Evolutionary conservation across 2,888 invertebrate genomes (phyloP).

Genomic region (Lingula anatina): DNA sequence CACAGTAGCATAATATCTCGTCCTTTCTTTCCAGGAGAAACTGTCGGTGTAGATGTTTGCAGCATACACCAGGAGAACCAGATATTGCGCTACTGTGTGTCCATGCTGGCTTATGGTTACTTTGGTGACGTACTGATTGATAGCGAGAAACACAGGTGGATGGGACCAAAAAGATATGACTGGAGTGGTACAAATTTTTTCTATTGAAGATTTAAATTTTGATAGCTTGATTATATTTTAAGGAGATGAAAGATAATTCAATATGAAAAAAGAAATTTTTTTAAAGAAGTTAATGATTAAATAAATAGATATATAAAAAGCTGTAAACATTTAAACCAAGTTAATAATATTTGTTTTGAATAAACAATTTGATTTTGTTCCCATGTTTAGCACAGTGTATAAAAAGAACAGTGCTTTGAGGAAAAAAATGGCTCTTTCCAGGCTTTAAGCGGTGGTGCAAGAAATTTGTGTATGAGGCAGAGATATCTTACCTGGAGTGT

Average conservation of each 20-base stretch:
- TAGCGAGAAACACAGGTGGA: constrained; percentile 76
- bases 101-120: constrained; percentile 78
- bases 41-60: constrained; percentile 69
- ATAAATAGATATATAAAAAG: too few species aligned
- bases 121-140: constrained; percentile 75
- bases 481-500: constrained; percentile 40
- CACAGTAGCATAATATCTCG: too few species aligned
- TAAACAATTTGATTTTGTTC: background rate
- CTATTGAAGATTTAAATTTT: too few species aligned
- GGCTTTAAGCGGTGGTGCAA: constrained; percentile 48
- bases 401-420: background rate
- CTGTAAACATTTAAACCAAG: too few species aligned
- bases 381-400: background rate
- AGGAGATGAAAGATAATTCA: too few species aligned
- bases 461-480: constrained; percentile 48
- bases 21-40: constrained; percentile 61
- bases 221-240: too few species aligned
- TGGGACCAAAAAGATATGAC: constrained; percentile 79
- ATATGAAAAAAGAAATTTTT: too few species aligned
- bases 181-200: constrained; percentile 61
- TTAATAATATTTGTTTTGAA: background rate
- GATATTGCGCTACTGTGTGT: constrained; percentile 66
- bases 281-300: too few species aligned
- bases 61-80: constrained; percentile 63
- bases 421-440: constrained; percentile 25